A percentile compares a stretch with the other conserved stretches of the same genome.
Conservation (phyloP, 2,888 invertebrate genomes). For the Incurvaria masculella region DNA sequence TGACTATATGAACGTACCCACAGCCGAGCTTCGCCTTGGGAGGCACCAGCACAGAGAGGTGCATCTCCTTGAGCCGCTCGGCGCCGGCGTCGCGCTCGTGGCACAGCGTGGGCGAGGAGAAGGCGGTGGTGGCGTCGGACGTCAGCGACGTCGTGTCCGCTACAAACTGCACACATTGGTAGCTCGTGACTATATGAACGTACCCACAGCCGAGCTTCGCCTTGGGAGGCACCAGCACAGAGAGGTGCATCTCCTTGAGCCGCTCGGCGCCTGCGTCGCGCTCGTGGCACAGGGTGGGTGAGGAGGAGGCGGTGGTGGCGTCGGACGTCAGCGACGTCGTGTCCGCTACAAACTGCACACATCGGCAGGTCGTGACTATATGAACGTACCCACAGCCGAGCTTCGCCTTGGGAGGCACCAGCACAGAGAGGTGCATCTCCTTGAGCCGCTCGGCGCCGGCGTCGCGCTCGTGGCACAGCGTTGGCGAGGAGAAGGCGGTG, state of each 20-base stretch:
- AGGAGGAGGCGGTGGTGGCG: slow-evolving; percentile 40
- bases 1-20: slow-evolving; percentile 60
- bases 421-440: slow-evolving; percentile 71
- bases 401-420: slow-evolving; percentile 78
- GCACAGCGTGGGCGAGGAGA: slow-evolving; percentile 44
- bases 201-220: slow-evolving; percentile 84
- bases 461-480: slow-evolving; percentile 34
- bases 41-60: slow-evolving; percentile 75
- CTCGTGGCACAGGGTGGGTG: slow-evolving; percentile 45
- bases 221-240: slow-evolving; percentile 76
- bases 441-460: slow-evolving; percentile 44
- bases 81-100: too few relatives aligned
- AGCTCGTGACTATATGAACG: slow-evolving; percentile 58
- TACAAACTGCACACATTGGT: slow-evolving; percentile 83
- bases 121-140: slow-evolving; percentile 45
- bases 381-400: slow-evolving; percentile 74
- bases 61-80: slow-evolving; percentile 62
- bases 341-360: slow-evolving; percentile 56
- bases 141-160: slow-evolving; percentile 52
- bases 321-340: slow-evolving; percentile 52
- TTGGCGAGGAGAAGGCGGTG: slow-evolving; percentile 47
- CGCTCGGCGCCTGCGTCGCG: slow-evolving; percentile 53
- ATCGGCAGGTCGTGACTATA: not conserved
- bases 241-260: slow-evolving; percentile 66
- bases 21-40: slow-evolving; percentile 82